Percentiles rank a stretch among this genome's conserved stretches.
These are phyloP conservation scores for Tridacna gigas DNA, from an alignment of 2,888 invertebrate species.

Conservation along the genomic window DNA sequence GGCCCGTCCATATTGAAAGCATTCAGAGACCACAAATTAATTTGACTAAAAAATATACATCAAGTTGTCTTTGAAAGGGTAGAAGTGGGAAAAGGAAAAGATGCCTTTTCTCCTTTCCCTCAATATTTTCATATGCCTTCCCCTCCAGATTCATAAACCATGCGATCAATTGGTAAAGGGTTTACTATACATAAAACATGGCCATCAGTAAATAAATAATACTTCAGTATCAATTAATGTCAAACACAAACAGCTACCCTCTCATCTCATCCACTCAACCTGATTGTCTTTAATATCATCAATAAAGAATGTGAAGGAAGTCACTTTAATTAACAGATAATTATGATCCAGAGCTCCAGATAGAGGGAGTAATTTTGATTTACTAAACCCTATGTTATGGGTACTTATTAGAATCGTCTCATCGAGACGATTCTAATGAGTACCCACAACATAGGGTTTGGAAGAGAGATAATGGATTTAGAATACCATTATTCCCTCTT, in stretches of 20 bases:
- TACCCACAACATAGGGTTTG: background rate
- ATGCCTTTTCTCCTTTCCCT: no score
- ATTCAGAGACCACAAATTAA: no score
- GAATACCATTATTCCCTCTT: background rate
- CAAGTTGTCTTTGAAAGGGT: no score
- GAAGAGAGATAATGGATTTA: background rate
- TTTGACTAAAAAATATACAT: no score
- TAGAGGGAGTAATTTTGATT: background rate
- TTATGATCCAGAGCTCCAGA: background rate
- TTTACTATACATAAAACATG: slow-evolving; percentile 3
- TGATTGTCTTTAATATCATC: no score
- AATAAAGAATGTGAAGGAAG: no score
- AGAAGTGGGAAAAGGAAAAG: no score
- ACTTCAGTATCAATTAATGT: slow-evolving; percentile 14
- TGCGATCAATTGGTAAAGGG: no score
- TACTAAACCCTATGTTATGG: background rate
- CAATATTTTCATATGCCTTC: no score
- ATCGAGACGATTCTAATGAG: background rate
- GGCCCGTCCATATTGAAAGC: no score
- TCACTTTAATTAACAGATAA: background rate
- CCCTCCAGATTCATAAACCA: no score
- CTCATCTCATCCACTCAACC: background rate
- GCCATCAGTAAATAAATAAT: slow-evolving; percentile 2
- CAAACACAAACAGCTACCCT: background rate
- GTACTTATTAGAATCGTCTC: background rate